Conservation (phyloP, 2,113 vertebrate species). For the Sula dactylatra region DNA sequence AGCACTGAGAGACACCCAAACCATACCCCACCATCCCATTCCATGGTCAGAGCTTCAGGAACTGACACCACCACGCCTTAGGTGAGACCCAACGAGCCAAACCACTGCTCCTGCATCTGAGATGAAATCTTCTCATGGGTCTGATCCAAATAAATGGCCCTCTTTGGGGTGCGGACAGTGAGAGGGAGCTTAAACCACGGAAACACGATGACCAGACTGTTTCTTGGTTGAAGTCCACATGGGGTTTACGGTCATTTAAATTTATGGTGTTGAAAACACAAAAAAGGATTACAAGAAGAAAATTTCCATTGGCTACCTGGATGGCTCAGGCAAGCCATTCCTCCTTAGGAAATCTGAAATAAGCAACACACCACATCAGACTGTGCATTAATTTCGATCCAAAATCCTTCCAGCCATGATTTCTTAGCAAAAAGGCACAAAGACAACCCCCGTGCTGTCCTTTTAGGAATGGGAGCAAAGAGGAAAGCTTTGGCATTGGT, state of each 20-base stretch:
- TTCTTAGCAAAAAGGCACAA: not conserved
- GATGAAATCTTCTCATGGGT: not conserved
- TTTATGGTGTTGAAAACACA: not conserved
- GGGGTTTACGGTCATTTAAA: not conserved
- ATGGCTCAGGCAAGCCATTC: not conserved
- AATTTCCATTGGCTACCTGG: too few species aligned
- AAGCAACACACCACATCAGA: not conserved
- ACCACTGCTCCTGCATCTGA: not conserved
- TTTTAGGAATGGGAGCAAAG: not conserved
- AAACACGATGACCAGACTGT: not conserved
- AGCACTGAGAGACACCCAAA: not conserved
- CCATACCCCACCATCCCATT: too few species aligned
- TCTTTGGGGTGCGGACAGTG: not conserved
- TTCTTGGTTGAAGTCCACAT: not conserved
- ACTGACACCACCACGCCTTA: not conserved
- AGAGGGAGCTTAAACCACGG: not conserved
- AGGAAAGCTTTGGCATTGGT: not conserved
- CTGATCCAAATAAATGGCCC: not conserved
- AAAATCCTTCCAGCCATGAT: not conserved
- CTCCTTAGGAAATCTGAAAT: not conserved
- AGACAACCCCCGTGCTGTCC: fast-evolving
- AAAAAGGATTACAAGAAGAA: not conserved
- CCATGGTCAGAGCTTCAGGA: not conserved
- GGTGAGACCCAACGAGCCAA: not conserved
- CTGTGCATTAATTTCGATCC: not conserved